Evolutionary conservation across 1,140 invertebrate species (phyloP), one percentile per base, ranked within the genome.

Genomic region (Drosophila oshimai): DNA sequence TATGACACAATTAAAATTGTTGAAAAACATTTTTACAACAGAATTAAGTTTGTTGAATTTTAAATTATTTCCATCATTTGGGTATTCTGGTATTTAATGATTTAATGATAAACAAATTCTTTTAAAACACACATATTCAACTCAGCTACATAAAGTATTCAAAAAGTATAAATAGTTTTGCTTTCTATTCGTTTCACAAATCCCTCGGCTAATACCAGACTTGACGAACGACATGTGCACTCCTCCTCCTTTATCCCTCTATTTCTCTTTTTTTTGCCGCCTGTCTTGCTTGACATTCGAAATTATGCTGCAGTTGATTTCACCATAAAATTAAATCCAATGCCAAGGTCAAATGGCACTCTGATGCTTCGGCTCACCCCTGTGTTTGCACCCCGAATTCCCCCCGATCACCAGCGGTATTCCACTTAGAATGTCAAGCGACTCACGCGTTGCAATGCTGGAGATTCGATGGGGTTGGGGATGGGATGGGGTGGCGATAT

Each of bases 321-420:
- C 62, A 54, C 80, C 84, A 87, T 57, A 70, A 76, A 76, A 81
- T 80, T 76, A 86, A 87, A 81, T 87, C 74, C 81, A 86, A 88
- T 86, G 81, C 72, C 81, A 86, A 87, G 81, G 81, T 86, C 57
- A 72, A 47, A 49, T 86, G 64, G 64, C 49, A 69, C 67, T 68
- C 71, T 53, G 76, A 73, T 75, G 80, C 74, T 41, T 12, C 34
- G 20, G 6, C 13, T 33, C 22, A 51, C 34, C 49, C 49, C 49
- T 28, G 13, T 17, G 15, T 26, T 29, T 57, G 20, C 5, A 4
- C 9, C 39, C 26, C 20, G 7, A 17, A 37, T 10, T 13, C 26
- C 31, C 44, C 22, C 29, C 17, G n/a, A 26, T 18, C 22, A 9
- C 41, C 37, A n/a, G 22, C 33, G 53, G 31, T 10, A 55, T 60